A percentile compares a stretch with the other conserved stretches of the same genome.
phyloP scores from a whole-genome alignment of 2,888 invertebrate species.

The Apeira syringaria region DNA sequence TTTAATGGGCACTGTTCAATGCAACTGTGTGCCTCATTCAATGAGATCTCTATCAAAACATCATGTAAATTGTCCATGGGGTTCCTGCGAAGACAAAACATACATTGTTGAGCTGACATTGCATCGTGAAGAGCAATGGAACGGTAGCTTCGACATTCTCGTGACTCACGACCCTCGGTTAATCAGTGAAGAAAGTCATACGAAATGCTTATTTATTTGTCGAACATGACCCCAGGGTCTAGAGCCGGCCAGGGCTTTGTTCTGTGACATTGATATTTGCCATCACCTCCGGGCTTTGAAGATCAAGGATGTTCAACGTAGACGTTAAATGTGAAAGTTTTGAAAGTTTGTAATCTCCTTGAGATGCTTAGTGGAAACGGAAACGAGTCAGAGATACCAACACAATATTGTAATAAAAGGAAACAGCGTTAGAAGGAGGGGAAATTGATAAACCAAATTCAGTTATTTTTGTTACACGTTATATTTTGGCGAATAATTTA shows the following conservation, averaged over 20 bases:
- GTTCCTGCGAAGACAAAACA: conserved; percentile 37
- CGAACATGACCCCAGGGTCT: conserved; percentile 56
- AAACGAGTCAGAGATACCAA: conserved; percentile 12
- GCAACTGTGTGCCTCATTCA: conserved; percentile 12
- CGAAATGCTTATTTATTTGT: conserved; percentile 75
- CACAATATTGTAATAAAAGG: conserved; percentile 3
- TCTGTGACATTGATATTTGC: conserved; percentile 49
- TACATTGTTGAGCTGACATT: conserved; percentile 43
- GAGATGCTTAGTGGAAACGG: conserved; percentile 9
- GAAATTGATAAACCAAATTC: no score
- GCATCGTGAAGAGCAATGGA: conserved; percentile 49
- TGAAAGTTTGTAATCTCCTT: conserved; percentile 20
- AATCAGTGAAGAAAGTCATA: conserved; percentile 73
- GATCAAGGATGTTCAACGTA: conserved; percentile 30
- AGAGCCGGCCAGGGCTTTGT: conserved; percentile 44
- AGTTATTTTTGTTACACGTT: no score
- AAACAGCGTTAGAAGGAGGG: no score
- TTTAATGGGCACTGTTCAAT: conserved; percentile 15
- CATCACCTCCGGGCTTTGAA: conserved; percentile 30
- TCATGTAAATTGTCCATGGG: conserved; percentile 33
- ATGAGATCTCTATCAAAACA: conserved; percentile 31
- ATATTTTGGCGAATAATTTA: no score
- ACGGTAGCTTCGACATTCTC: conserved; percentile 72
- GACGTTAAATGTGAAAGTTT: conserved; percentile 25
- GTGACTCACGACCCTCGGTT: conserved; percentile 74